A percentile compares a stretch with the other conserved stretches of the same genome.
Conservation (phyloP, 2,113 vertebrate genomes). For the Protomyctophum bolini region DNA sequence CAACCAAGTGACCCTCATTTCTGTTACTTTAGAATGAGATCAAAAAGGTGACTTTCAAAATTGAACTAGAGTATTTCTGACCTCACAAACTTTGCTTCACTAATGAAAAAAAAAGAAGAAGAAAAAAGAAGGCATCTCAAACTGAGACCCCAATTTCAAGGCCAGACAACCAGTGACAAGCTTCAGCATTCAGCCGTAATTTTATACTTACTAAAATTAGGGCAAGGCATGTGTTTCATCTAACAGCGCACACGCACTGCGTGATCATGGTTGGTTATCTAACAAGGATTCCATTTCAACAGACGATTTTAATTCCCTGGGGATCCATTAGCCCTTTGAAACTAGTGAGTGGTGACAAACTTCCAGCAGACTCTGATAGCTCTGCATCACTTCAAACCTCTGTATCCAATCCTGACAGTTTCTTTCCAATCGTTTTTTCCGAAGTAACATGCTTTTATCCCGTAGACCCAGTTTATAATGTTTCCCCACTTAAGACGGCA, state of each 20-base stretch:
- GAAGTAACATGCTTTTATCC: slow-evolving; percentile 35
- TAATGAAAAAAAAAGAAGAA: slow-evolving; percentile 24
- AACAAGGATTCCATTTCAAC: slow-evolving; percentile 1
- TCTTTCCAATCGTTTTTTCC: slow-evolving; percentile 10
- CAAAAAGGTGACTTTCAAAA: slow-evolving; percentile 44
- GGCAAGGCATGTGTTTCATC: neutral
- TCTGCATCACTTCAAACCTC: slow-evolving; percentile 26
- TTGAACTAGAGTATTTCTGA: slow-evolving; percentile 37
- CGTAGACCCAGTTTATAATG: neutral
- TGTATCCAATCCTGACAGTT: neutral
- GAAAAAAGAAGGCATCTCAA: neutral
- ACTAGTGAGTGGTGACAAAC: neutral
- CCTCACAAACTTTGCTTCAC: slow-evolving; percentile 54
- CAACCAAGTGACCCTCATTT: slow-evolving; percentile 22
- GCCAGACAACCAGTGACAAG: slow-evolving; percentile 11
- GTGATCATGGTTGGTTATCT: slow-evolving; percentile 8
- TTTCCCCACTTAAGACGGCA: neutral
- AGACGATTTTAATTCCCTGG: neutral
- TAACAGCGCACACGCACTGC: neutral
- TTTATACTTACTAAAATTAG: slow-evolving; percentile 9
- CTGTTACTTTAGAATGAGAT: slow-evolving; percentile 25
- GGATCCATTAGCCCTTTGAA: slow-evolving; percentile 13
- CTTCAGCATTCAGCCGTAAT: neutral
- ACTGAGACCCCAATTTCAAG: slow-evolving; percentile 32
- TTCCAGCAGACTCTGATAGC: slow-evolving; percentile 10